Conservation (phyloP, 2,113 vertebrate species). For the Naja naja region DNA sequence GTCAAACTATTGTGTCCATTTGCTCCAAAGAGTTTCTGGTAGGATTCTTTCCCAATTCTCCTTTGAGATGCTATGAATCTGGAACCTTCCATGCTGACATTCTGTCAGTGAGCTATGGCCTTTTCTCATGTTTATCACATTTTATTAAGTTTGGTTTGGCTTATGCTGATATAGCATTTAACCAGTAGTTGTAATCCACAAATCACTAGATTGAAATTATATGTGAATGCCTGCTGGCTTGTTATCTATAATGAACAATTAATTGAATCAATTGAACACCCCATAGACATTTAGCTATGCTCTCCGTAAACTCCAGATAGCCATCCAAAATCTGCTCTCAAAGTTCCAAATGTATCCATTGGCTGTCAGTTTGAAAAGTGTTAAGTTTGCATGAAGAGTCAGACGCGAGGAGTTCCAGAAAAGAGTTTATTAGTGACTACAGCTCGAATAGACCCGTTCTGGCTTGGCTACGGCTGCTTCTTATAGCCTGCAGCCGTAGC, state of each 20-base stretch:
- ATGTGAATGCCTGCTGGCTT: slow-evolving; percentile 45
- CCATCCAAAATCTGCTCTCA: neutral
- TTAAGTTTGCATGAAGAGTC: too few relatives aligned
- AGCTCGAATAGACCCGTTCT: too few relatives aligned
- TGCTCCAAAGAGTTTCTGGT: neutral
- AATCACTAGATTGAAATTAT: slow-evolving; percentile 45
- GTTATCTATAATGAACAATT: neutral
- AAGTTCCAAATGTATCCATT: neutral
- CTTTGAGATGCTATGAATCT: neutral
- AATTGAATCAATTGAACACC: neutral
- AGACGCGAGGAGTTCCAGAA: too few relatives aligned
- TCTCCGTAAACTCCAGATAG: neutral
- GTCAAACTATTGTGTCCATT: neutral
- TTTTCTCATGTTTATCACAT: neutral
- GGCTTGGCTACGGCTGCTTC: too few relatives aligned
- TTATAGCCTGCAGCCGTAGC: too few relatives aligned
- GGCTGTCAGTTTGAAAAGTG: neutral
- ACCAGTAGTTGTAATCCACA: slow-evolving; percentile 13
- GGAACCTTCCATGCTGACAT: neutral
- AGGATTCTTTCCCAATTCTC: neutral
- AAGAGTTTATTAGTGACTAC: too few relatives aligned
- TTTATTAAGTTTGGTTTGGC: neutral
- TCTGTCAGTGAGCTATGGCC: neutral
- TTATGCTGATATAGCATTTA: slow-evolving; percentile 19
- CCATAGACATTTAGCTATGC: neutral